Base-by-base conservation (phyloP, 2,113 vertebrate genomes). In the Gallinago jamesoni region DNA sequence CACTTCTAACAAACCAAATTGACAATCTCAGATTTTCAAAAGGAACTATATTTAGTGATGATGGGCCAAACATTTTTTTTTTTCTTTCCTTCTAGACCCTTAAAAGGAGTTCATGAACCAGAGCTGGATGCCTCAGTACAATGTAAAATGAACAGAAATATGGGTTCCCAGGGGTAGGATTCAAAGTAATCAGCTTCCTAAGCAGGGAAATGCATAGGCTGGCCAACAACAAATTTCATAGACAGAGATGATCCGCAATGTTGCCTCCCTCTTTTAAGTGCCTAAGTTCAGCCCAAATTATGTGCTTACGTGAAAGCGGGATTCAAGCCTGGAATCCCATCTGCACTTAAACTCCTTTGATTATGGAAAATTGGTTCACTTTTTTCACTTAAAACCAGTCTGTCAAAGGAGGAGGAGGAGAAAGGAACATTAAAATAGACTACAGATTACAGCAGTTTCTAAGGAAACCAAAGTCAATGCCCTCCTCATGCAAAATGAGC, bases 401-500 rank as follows among this genome's bases (percentile, higher is more conserved):
- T 92, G 77, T 94, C 84, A 93, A 81, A 93, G 37, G 31, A 95
- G 48, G 55, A 93, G 76, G 87, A 89, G 80, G 80, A 92, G 75
- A 84, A 74, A 81, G 0, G 3, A 87, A 72, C 56, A n/a, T 78
- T 94, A 92, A 96, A 96, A 92, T 60, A 90, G 80, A 59, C 43
- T 43, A 56, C 60, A 92, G 69, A 91, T 91, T 89, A 87, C 16
- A 72, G 25, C 33, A 68, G 93, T 96, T 97, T 92, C 94, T 97
- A 95, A 94, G 94, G 94, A 94, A 96, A 95, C 93, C 30, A 43
- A 55, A 89, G 55, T 41, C 94, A 90, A 9, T 92, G 52, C 73
- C 60, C 69, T 93, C 20, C 21, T 84, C 69, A 35, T 67, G 48
- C 47, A 91, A 87, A 97, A 64, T 56, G 41, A 94, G 47, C 37